These are phyloP conservation scores for Nesospiza acunhae DNA, from an alignment of 2,113 vertebrate species.

Conservation along the genomic window DNA sequence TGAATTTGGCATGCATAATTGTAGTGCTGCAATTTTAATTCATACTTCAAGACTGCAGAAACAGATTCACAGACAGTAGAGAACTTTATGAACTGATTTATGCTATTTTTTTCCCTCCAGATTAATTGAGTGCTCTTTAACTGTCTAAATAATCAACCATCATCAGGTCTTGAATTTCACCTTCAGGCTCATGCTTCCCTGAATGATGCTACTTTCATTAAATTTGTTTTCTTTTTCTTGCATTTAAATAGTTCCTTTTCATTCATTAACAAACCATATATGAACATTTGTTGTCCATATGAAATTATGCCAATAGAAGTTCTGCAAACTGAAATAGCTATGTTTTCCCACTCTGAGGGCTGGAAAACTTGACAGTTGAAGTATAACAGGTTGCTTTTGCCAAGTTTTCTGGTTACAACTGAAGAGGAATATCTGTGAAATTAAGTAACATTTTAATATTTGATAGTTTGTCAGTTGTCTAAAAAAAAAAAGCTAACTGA, in stretches of 20 bases:
- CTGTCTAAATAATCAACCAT: not conserved
- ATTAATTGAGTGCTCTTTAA: constrained; percentile 34
- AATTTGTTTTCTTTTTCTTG: not conserved
- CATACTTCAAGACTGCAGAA: not conserved
- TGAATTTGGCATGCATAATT: not conserved
- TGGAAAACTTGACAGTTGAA: constrained; percentile 19
- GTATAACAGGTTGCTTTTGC: constrained; percentile 13
- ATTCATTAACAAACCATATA: constrained; percentile 10
- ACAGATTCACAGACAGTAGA: not conserved
- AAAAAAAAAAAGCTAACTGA: not conserved
- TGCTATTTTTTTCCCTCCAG: not conserved
- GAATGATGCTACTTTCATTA: not conserved
- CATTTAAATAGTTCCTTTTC: constrained; percentile 16
- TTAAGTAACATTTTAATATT: constrained; percentile 19
- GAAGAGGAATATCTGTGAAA: constrained; percentile 35
- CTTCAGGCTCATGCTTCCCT: not conserved
- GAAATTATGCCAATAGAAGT: not conserved
- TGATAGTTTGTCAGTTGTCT: not conserved
- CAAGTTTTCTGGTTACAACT: constrained; percentile 11
- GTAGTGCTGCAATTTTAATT: not conserved
- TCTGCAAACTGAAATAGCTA: constrained; percentile 15
- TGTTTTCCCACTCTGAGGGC: constrained; percentile 7
- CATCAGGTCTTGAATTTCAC: constrained; percentile 28
- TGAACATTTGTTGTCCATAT: constrained; percentile 45
- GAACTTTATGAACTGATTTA: not conserved